A percentile compares a stretch with the other conserved stretches of the same genome.
These are phyloP conservation scores for Drosophila nasuta DNA, from an alignment of 1,140 invertebrate species.

Conservation along the genomic window DNA sequence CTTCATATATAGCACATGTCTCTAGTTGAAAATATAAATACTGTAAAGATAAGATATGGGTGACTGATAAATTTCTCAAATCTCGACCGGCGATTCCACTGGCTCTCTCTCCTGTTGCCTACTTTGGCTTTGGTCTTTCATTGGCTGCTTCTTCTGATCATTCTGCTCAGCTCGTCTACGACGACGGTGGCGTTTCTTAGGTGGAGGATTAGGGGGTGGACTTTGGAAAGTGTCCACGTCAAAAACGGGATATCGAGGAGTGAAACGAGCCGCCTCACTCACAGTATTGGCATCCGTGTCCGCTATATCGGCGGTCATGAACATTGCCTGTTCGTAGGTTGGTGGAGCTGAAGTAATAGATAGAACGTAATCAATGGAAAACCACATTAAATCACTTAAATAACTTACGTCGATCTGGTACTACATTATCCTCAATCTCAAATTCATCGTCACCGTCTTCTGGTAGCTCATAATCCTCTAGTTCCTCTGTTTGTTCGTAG, in stretches of 20 bases:
- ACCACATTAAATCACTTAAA: not conserved
- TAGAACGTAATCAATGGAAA: not conserved
- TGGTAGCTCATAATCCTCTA: slow-evolving; percentile 67
- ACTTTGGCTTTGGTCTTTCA: not conserved
- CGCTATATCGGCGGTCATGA: slow-evolving; percentile 78
- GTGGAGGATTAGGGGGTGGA: slow-evolving; percentile 72
- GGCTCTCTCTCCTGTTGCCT: slow-evolving; percentile 46
- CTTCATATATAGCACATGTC: slow-evolving; percentile 9
- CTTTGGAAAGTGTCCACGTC: slow-evolving; percentile 74
- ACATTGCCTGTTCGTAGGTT: slow-evolving; percentile 80
- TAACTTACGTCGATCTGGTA: slow-evolving; percentile 67
- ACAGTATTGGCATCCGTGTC: slow-evolving; percentile 78
- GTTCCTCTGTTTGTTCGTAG: slow-evolving; percentile 53
- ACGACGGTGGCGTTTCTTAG: slow-evolving; percentile 63
- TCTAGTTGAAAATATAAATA: slow-evolving; percentile 53
- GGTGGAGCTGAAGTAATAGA: slow-evolving; percentile 64
- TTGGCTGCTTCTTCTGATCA: slow-evolving; percentile 25
- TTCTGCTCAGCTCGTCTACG: slow-evolving; percentile 52
- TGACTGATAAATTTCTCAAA: slow-evolving; percentile 48
- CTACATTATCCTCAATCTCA: slow-evolving; percentile 58
- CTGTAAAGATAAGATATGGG: slow-evolving; percentile 66
- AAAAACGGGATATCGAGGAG: slow-evolving; percentile 78
- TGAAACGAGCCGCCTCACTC: slow-evolving; percentile 67
- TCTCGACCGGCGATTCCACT: slow-evolving; percentile 73
- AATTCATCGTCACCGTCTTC: slow-evolving; percentile 74